phyloP scores from a whole-genome alignment of 2,113 vertebrate species.

The Arvicanthis niloticus region DNA sequence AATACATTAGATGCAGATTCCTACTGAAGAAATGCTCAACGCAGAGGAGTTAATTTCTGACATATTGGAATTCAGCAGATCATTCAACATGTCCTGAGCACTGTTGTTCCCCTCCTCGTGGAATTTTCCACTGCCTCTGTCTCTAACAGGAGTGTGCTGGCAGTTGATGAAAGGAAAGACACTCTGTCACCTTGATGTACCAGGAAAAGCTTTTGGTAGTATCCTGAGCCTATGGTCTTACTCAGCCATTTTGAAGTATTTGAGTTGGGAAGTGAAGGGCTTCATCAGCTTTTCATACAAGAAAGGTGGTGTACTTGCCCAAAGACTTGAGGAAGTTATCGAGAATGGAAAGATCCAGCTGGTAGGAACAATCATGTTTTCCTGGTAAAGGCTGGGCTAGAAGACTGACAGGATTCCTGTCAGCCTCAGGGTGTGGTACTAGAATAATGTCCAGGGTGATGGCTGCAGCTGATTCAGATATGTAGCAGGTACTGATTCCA shows the following conservation, averaged over 20 bases:
- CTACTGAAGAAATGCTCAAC: constrained; percentile 72
- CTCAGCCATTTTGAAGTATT: constrained; percentile 24
- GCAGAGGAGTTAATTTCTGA: constrained; percentile 73
- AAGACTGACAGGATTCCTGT: neutral
- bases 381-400: neutral
- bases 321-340: neutral
- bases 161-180: constrained; percentile 28
- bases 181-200: neutral
- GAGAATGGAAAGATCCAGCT: neutral
- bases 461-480: neutral
- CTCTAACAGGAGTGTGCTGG: neutral
- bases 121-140: constrained; percentile 53
- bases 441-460: neutral
- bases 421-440: neutral
- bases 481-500: neutral
- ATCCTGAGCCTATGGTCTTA: neutral
- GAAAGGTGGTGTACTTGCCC: neutral
- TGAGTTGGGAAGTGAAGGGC: neutral
- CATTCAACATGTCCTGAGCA: neutral
- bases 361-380: neutral
- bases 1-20: constrained; percentile 63
- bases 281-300: neutral
- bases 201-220: neutral
- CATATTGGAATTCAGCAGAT: constrained; percentile 62
- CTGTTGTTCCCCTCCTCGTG: constrained; percentile 24